A percentile compares a stretch with the other conserved stretches of the same genome.
phyloP scores from a whole-genome alignment of 1,140 invertebrate genomes.

The Philopotamus ludificatus region DNA sequence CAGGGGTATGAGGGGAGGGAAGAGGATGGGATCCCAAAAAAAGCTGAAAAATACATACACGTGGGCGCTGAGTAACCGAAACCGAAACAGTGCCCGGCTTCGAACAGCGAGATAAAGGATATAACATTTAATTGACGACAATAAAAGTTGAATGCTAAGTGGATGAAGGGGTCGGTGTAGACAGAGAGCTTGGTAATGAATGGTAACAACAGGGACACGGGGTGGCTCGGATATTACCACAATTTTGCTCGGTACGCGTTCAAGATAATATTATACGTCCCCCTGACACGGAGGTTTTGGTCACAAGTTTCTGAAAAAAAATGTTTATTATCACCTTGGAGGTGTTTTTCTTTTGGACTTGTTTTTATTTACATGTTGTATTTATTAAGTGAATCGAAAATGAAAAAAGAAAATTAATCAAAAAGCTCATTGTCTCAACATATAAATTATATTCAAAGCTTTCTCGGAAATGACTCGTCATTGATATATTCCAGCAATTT shows the following conservation, averaged over 20 bases:
- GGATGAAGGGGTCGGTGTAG: slow-evolving; percentile 27
- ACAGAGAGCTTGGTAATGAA: slow-evolving; percentile 26
- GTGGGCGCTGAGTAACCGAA: slow-evolving; percentile 19
- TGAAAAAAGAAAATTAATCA: too few species aligned
- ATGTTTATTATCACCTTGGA: not conserved
- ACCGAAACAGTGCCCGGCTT: slow-evolving; percentile 26
- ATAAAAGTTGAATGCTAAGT: slow-evolving; percentile 42
- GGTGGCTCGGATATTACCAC: slow-evolving; percentile 32
- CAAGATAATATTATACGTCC: slow-evolving; percentile 37
- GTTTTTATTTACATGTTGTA: too few species aligned
- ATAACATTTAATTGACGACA: slow-evolving; percentile 42
- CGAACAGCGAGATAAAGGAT: slow-evolving; percentile 40
- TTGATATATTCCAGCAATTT: too few species aligned
- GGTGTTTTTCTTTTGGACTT: not conserved
- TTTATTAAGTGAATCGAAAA: too few species aligned
- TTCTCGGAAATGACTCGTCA: too few species aligned
- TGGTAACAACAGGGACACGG: slow-evolving; percentile 30
- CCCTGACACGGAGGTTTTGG: not conserved
- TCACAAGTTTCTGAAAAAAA: not conserved
- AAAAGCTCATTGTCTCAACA: too few species aligned
- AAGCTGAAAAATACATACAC: not conserved
- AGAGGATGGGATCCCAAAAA: not conserved
- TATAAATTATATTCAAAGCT: too few species aligned
- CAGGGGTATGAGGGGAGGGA: too few species aligned
- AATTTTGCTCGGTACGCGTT: slow-evolving; percentile 35